phyloP scores from a whole-genome alignment of 2,113 vertebrate genomes.

The Chaetodon trifascialis region DNA sequence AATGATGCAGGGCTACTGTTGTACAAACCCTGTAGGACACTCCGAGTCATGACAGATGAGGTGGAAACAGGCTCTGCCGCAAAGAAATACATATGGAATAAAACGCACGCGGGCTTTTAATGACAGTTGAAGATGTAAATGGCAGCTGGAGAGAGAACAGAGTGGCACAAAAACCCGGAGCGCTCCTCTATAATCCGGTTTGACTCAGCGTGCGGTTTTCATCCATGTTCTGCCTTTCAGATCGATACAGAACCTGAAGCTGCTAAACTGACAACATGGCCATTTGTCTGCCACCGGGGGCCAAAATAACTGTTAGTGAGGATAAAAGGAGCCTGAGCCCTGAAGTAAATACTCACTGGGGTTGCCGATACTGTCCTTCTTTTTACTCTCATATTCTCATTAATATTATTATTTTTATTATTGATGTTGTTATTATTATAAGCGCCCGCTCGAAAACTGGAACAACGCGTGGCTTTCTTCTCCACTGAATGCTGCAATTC shows the following conservation, averaged over 20 bases:
- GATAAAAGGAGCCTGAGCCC: slow-evolving; percentile 5
- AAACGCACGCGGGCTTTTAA: slow-evolving; percentile 30
- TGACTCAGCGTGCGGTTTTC: slow-evolving; percentile 11
- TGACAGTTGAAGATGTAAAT: slow-evolving; percentile 53
- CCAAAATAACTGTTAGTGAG: slow-evolving; percentile 29
- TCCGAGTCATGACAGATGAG: slow-evolving; percentile 56
- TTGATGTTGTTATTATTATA: background rate
- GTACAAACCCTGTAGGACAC: slow-evolving; percentile 53
- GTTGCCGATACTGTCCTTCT: background rate
- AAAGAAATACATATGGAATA: slow-evolving; percentile 47
- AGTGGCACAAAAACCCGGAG: slow-evolving; percentile 48
- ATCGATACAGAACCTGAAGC: slow-evolving; percentile 65
- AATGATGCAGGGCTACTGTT: slow-evolving; percentile 47
- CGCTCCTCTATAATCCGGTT: slow-evolving; percentile 64
- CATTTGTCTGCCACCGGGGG: slow-evolving; percentile 56
- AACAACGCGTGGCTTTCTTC: background rate
- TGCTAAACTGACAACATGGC: slow-evolving; percentile 61
- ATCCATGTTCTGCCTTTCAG: slow-evolving; percentile 28
- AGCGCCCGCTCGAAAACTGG: background rate
- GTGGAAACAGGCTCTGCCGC: slow-evolving; percentile 54
- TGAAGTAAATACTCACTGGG: slow-evolving; percentile 15
- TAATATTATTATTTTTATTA: slow-evolving; percentile 6
- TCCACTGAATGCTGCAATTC: slow-evolving; percentile 4
- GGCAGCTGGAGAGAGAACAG: slow-evolving; percentile 34
- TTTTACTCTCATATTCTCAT: background rate